A percentile compares a stretch with the other conserved stretches of the same genome.
Conservation (phyloP, 1,140 invertebrate genomes). For the Dendrolimus punctatus region DNA sequence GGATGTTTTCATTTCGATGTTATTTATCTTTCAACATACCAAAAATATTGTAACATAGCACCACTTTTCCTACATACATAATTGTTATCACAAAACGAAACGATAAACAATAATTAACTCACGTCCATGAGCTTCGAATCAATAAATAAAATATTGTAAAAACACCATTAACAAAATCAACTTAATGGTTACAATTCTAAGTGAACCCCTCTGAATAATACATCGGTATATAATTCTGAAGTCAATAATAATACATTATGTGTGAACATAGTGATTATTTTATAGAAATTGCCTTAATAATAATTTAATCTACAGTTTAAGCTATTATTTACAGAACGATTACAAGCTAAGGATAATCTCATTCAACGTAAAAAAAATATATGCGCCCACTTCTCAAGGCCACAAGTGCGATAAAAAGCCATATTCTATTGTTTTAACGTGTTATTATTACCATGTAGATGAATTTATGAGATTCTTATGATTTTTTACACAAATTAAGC, state of each 20-base stretch:
- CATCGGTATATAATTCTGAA: constrained; percentile 3
- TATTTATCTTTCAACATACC: too few relatives aligned
- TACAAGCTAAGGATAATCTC: constrained; percentile 61
- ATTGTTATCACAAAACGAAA: constrained; percentile 37
- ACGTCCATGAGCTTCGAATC: constrained; percentile 20
- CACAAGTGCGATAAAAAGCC: constrained; percentile 28
- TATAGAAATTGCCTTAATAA: constrained; percentile 37
- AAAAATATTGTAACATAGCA: constrained; percentile 5
- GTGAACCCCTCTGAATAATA: constrained; percentile 1
- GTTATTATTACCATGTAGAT: constrained; percentile 10
- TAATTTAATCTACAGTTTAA: constrained; percentile 35
- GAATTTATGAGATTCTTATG: constrained; percentile 33
- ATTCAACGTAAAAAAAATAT: constrained; percentile 46
- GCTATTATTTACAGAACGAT: constrained; percentile 52
- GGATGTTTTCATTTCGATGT: too few relatives aligned
- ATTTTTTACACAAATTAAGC: too few relatives aligned
- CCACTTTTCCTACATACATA: constrained; percentile 16
- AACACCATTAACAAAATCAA: constrained; percentile 30
- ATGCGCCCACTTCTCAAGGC: constrained; percentile 45
- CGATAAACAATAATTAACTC: constrained; percentile 29
- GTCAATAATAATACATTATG: constrained; percentile 6
- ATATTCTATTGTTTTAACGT: constrained; percentile 15
- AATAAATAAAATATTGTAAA: constrained; percentile 40
- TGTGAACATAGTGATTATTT: constrained; percentile 25
- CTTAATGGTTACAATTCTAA: constrained; percentile 11